phyloP scores from a whole-genome alignment of 1,140 invertebrate species.

The Drosophila kohkoa region DNA sequence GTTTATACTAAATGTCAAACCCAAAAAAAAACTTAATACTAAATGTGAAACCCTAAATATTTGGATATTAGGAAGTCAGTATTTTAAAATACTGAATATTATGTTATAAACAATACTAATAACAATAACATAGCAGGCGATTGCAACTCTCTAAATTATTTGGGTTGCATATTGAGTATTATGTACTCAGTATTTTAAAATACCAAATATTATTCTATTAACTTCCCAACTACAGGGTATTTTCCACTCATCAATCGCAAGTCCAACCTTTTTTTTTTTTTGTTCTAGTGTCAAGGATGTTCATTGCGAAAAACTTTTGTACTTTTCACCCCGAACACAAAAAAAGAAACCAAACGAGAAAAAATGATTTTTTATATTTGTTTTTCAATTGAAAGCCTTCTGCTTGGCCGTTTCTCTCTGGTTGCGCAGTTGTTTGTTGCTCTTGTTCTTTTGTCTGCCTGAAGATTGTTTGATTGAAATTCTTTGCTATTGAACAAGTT shows the following conservation, averaged over 20 bases:
- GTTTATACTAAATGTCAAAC: too few relatives aligned
- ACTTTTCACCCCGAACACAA: conserved; percentile 2
- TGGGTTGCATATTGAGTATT: too few relatives aligned
- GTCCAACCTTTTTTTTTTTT: not conserved
- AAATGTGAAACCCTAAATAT: too few relatives aligned
- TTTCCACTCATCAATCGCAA: not conserved
- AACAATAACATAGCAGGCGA: too few relatives aligned
- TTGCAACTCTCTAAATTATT: too few relatives aligned
- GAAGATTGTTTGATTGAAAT: conserved; percentile 40
- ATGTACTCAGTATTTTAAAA: too few relatives aligned
- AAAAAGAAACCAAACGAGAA: not conserved
- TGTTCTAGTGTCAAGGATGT: conserved; percentile 19
- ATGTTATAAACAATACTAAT: too few relatives aligned
- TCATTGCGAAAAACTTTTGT: conserved; percentile 22
- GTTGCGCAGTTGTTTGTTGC: not conserved
- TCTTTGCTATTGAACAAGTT: conserved; percentile 41
- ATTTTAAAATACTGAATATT: too few relatives aligned
- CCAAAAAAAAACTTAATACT: too few relatives aligned
- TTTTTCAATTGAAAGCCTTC: conserved; percentile 32
- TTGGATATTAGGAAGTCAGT: too few relatives aligned
- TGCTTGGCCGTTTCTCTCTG: conserved; percentile 6
- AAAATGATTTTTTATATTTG: conserved; percentile 22
- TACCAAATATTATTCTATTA: too few relatives aligned
- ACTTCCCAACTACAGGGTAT: too few relatives aligned
- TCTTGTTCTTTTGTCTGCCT: conserved; percentile 6